Percentiles rank a stretch among this genome's conserved stretches.
These are phyloP conservation scores for Cynopterus sphinx DNA, from an alignment of 2,797 vertebrate genomes.

Conservation along the genomic window DNA sequence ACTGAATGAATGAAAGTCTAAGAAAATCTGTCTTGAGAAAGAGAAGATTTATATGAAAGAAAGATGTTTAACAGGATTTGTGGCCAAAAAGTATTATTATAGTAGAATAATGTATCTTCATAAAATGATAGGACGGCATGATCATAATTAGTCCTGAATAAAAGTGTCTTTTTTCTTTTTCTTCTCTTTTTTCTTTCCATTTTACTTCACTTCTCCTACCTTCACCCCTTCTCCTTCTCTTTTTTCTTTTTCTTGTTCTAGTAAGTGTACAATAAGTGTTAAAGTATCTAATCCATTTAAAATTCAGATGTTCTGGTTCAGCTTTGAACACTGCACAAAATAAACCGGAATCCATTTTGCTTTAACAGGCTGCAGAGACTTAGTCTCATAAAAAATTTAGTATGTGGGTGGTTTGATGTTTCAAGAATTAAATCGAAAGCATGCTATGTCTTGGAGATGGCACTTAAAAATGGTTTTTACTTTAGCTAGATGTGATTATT, in stretches of 20 bases:
- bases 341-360: not conserved
- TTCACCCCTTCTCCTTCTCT: not conserved
- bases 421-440: not conserved
- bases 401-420: not conserved
- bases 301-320: not conserved
- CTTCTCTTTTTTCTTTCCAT: not conserved
- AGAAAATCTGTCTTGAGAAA: not conserved
- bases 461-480: not conserved
- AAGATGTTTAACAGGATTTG: not conserved
- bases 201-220: rapidly evolving
- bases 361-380: not conserved
- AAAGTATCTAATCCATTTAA: not conserved
- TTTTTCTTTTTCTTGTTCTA: not conserved
- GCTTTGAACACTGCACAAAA: not conserved
- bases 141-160: not conserved
- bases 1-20: not conserved
- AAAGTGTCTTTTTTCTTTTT: not conserved
- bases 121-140: not conserved
- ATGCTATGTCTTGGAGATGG: not conserved
- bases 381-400: not conserved
- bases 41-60: not conserved
- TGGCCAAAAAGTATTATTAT: not conserved
- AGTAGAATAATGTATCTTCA: not conserved
- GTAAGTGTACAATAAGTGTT: not conserved
- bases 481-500: not conserved